Percentiles rank a stretch among this genome's conserved stretches.
These are phyloP conservation scores for Amiota mariae DNA, from an alignment of 2,888 invertebrate genomes.

Conservation along the genomic window DNA sequence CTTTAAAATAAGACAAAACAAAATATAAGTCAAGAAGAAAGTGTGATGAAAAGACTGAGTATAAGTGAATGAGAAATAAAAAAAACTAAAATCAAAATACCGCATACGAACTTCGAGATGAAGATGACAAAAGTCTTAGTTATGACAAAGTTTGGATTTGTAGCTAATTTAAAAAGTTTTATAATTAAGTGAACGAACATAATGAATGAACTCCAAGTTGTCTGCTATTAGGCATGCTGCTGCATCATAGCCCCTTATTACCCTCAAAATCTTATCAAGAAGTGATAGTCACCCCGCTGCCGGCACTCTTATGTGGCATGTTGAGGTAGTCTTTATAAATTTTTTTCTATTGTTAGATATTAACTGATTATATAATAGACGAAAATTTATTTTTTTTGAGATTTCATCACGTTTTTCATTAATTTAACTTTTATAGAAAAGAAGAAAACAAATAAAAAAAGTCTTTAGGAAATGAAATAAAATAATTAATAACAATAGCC, in stretches of 20 bases:
- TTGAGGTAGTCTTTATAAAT: slow-evolving; percentile 1
- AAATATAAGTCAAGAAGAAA: slow-evolving; percentile 46
- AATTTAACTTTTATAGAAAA: not conserved
- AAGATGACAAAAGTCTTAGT: not conserved
- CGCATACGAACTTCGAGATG: not conserved
- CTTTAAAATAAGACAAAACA: not conserved
- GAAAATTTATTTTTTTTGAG: not conserved
- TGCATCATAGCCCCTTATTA: too few relatives aligned
- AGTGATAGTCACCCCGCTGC: too few relatives aligned
- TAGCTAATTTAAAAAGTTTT: slow-evolving; percentile 32
- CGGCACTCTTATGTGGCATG: not conserved
- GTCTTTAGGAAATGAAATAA: not conserved
- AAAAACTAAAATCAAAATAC: slow-evolving; percentile 1
- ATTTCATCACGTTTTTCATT: not conserved
- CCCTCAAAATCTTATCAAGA: too few relatives aligned
- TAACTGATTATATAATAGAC: too few relatives aligned
- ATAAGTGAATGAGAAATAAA: not conserved
- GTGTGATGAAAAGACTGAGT: slow-evolving; percentile 49
- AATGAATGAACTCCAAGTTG: not conserved
- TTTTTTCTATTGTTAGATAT: too few relatives aligned
- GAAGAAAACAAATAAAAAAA: not conserved
- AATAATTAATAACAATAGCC: not conserved
- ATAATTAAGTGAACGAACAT: slow-evolving; percentile 23
- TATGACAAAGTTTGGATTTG: slow-evolving; percentile 7
- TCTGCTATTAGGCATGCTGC: not conserved